Evolutionary conservation across 2,797 vertebrate species (phyloP), one percentile per base, ranked within the genome.

Genomic region (Neomorphus geoffroyi): DNA sequence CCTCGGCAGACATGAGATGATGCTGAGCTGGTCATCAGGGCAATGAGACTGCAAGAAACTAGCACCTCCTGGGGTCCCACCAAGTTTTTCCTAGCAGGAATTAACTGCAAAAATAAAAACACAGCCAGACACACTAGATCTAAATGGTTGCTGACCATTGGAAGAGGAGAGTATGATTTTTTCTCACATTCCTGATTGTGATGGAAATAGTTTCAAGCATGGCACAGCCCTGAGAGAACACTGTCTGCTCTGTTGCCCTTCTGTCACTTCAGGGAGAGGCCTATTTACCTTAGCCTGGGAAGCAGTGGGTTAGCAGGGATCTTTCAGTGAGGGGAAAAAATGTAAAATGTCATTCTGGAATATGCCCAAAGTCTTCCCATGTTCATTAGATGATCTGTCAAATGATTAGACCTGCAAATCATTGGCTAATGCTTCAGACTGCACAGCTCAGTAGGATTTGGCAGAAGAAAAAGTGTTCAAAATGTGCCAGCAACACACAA

Each of bases 371-470:
- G 43, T 89, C 73, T 78, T 89, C 72, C 80, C 27, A 4, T 27
- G 65, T 74, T 86, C 51, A 35, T 69, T 82, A 71, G 62, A 69
- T 70, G 60, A 92, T 72, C 60, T 93, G 54, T 72, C 83, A 93
- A 93, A 91, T 74, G 89, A 79, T 88, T 39, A 60, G 83, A 88
- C 37, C 67, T 91, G 88, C 60, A 86, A 78, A 88, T 87, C 83
- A 61, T 33, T 92, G 88, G 57, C 65, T 90, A 86, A 81, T 80
- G 87, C 86, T 86, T 95, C 87, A 82, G 46, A 77, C 7, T 82
- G 89, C 82, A 90, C 35, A 80, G 91, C 58, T 80, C 79, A 57
- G 81, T 74, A 60, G 41, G 74, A 87, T 53, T 28, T 93, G 90
- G 92, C 85, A 77, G 69, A 79, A 56, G 61, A 67, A 85, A 61